Evolutionary conservation across 2,797 vertebrate genomes (phyloP).

Genomic region (Catostomus latipinnis): DNA sequence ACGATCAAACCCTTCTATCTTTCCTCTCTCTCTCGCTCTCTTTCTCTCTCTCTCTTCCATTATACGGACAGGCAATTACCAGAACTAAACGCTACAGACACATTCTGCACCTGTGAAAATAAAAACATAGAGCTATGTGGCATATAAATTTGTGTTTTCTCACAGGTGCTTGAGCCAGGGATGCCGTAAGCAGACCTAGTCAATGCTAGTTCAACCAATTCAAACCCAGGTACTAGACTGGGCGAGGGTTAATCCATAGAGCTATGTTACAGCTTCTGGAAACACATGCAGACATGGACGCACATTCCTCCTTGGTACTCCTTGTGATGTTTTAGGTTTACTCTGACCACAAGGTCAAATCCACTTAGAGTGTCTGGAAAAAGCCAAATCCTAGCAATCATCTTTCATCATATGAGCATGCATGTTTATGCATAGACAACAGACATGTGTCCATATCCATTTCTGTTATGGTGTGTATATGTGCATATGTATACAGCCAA

Average conservation of each 20-base stretch:
- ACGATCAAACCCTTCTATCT: conserved; percentile 10
- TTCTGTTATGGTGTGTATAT: conserved; percentile 15
- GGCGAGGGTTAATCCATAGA: conserved; percentile 21
- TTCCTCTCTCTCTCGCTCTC: conserved; percentile 17
- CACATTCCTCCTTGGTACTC: conserved; percentile 33
- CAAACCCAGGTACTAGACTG: conserved; percentile 19
- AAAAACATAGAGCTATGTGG: conserved; percentile 57
- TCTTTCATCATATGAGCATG: conserved; percentile 29
- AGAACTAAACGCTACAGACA: conserved; percentile 68
- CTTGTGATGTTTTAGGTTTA: conserved; percentile 38
- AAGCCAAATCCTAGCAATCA: conserved; percentile 24
- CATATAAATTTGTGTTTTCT: background rate
- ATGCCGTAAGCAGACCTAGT: conserved; percentile 17
- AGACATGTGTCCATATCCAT: background rate
- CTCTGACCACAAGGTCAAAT: conserved; percentile 43
- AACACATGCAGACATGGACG: conserved; percentile 11
- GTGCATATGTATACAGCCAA: background rate
- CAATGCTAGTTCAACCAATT: conserved; percentile 28
- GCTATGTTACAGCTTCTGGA: conserved; percentile 14
- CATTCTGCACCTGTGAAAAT: conserved; percentile 83
- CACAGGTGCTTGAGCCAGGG: conserved; percentile 1
- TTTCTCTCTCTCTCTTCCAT: background rate
- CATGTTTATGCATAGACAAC: conserved; percentile 4
- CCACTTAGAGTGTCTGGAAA: conserved; percentile 30
- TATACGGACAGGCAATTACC: background rate